Base-by-base conservation (phyloP, 2,888 invertebrate species). In the Drymonia ruficornis region DNA sequence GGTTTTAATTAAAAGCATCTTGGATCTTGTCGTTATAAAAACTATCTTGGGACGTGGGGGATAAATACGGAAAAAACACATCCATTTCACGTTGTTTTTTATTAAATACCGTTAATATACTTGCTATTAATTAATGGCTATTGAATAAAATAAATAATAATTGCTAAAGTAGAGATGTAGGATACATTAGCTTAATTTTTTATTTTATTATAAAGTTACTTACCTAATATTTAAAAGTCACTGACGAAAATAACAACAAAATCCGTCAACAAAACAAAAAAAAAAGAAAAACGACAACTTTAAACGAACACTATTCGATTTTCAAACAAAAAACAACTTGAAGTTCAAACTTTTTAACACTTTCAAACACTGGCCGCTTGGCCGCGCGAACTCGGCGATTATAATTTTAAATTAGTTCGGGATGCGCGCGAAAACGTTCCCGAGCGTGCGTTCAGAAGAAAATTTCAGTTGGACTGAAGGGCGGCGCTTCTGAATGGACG, bases 391-490 rank as follows among this genome's bases (percentile, higher is more conserved):
- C 64, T 64, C 58, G 55, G 56, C 74, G 67, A 73, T 80, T 76
- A 65, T 53, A 72, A 83, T 83, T 81, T 23, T 67, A 75, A 83
- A 83, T 83, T 80, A 84, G 84, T 87, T 84, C 83, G 84, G 74
- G 81, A 68, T 72, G 76, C 83, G 84, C 86, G 84, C 81, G 76
- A 79, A 80, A 78, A 57, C 74, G 80, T 73, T 66, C 68, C 72
- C 78, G 80, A 72, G 84, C 91, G 90, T 81, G 85, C 86, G 84
- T 72, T 74, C 84, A 65, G 74, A 77, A 67, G 78, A 76, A 74
- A 78, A 78, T 84, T 87, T 81, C 83, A 85, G 84, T 61, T 78
- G 78, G 77, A 90, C 90, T 91, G 89, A 81, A 87, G 84, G 79
- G 81, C 73, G 84, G 73, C 75, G 76, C 74, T 76, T 67, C 76